These are phyloP conservation scores for Dione juno DNA, from an alignment of 2,888 invertebrate genomes.

Conservation along the genomic window DNA sequence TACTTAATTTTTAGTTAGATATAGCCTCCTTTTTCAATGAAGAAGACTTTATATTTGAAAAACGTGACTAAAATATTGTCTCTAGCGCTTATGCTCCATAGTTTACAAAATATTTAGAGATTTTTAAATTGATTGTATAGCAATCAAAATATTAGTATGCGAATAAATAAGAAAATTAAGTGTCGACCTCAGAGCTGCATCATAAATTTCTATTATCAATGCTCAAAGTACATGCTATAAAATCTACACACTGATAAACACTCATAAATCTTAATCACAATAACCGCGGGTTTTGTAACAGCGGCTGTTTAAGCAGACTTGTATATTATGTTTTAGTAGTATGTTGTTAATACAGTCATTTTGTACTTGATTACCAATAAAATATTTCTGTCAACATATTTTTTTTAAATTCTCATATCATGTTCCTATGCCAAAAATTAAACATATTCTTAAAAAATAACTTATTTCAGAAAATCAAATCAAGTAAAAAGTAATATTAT, in stretches of 20 bases:
- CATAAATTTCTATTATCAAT: constrained; percentile 41
- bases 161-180: constrained; percentile 25
- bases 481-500: too few species aligned
- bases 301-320: constrained; percentile 6
- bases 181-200: constrained; percentile 17
- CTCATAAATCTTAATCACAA: constrained; percentile 60
- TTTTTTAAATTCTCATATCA: too few species aligned
- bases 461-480: too few species aligned
- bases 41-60: too few species aligned
- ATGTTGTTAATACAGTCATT: background rate
- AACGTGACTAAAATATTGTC: too few species aligned
- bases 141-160: constrained; percentile 5
- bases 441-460: too few species aligned
- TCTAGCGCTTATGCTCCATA: background rate
- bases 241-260: constrained; percentile 31
- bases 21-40: too few species aligned
- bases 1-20: too few species aligned
- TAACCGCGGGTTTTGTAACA: constrained; percentile 25
- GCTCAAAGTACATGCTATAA: constrained; percentile 36
- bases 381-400: too few species aligned
- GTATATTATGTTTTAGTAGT: background rate
- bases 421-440: too few species aligned
- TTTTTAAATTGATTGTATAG: background rate
- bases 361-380: background rate
- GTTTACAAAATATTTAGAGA: background rate